Conservation (phyloP, 2,113 vertebrate species). For the Cyanoderma ruficeps region DNA sequence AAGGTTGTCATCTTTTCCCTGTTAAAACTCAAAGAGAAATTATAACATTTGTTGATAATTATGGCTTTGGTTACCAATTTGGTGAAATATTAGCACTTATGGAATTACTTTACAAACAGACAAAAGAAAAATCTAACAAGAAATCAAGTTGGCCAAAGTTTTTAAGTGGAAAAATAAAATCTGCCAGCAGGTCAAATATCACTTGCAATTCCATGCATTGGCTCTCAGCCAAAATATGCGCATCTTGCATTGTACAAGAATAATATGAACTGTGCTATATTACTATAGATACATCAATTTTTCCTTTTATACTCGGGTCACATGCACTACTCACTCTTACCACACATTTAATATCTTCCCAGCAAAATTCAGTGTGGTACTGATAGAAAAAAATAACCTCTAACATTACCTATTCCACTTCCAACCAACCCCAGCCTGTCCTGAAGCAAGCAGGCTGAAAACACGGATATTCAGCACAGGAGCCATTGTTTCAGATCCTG, state of each 20-base stretch:
- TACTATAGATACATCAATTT: not conserved
- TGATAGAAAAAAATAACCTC: not conserved
- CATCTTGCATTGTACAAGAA: not conserved
- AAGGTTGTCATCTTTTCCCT: not conserved
- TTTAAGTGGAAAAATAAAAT: not conserved
- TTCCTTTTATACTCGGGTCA: not conserved
- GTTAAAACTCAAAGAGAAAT: not conserved
- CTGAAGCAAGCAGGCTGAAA: not conserved
- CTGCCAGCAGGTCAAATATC: not conserved
- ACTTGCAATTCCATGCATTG: not conserved
- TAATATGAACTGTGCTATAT: not conserved
- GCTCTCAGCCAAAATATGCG: not conserved
- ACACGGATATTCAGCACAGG: not conserved
- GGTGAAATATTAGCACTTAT: not conserved
- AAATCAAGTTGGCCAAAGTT: not conserved
- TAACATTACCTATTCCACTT: not conserved
- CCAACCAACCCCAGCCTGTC: not conserved
- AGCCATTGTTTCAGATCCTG: not conserved
- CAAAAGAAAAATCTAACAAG: not conserved
- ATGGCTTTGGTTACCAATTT: not conserved
- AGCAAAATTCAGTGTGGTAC: not conserved
- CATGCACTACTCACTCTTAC: not conserved
- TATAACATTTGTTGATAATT: not conserved
- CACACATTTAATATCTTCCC: not conserved
- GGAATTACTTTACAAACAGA: not conserved